These are phyloP conservation scores for Huso huso DNA, from an alignment of 2,797 vertebrate species.

Conservation along the genomic window DNA sequence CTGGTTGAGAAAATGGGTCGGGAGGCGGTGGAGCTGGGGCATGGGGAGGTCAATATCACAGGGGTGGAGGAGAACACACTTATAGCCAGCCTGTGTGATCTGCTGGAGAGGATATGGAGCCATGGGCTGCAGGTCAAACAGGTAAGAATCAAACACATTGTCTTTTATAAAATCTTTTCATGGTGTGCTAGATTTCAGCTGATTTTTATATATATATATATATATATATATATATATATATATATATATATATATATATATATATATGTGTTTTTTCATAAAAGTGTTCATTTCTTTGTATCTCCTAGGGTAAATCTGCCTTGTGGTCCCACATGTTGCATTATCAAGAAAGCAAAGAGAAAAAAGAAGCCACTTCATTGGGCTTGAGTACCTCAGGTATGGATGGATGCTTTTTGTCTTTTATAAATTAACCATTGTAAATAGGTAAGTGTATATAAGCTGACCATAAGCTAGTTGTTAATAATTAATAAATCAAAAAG, in stretches of 20 bases:
- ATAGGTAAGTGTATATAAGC: too few species aligned
- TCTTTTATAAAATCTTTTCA: not conserved
- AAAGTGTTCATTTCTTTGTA: constrained; percentile 1
- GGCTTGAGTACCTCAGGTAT: constrained; percentile 81
- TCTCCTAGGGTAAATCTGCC: constrained; percentile 85
- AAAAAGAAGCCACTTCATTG: constrained; percentile 73
- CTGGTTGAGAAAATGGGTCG: constrained; percentile 98
- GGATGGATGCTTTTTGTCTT: not conserved
- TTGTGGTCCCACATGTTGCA: constrained; percentile 95
- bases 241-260: too few species aligned
- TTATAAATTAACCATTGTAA: too few species aligned
- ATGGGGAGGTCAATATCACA: constrained; percentile 95
- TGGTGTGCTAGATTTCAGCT: not conserved
- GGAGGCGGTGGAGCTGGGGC: constrained; percentile 93
- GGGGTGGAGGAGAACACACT: constrained; percentile 97
- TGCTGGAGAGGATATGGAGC: constrained; percentile 97
- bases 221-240: too few species aligned
- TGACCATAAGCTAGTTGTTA: too few species aligned
- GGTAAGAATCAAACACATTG: constrained; percentile 49
- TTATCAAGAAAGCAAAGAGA: constrained; percentile 90
- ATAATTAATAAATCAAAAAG: too few species aligned
- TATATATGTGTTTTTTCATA: not conserved
- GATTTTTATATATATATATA: not conserved
- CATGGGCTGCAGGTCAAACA: constrained; percentile 95
- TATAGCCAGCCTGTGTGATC: constrained; percentile 93